phyloP scores from a whole-genome alignment of 2,888 invertebrate species.

The Leptopilina syphax region DNA sequence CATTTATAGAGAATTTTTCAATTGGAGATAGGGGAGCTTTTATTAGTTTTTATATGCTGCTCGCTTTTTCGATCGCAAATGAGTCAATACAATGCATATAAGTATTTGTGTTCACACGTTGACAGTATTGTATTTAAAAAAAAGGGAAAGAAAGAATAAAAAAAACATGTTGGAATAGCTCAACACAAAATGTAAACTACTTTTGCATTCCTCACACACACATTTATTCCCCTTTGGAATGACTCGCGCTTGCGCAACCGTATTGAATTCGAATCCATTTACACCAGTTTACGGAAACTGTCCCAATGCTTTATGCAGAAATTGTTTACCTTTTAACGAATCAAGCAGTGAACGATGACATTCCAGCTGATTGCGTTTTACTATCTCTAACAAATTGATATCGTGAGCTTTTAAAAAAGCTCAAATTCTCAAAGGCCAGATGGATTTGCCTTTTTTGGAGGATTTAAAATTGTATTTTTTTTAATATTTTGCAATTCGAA shows the following conservation, averaged over 20 bases:
- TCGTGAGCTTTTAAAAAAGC: conserved; percentile 25
- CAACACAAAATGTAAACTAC: background rate
- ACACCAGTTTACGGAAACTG: conserved; percentile 35
- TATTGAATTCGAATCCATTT: conserved; percentile 61
- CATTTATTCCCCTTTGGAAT: background rate
- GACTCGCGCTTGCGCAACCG: conserved; percentile 65
- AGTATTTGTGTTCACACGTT: conserved; percentile 9
- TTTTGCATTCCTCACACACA: conserved; percentile 20
- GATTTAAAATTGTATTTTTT: background rate
- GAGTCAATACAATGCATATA: conserved; percentile 20
- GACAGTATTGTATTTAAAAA: conserved; percentile 18
- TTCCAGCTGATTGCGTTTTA: conserved; percentile 14
- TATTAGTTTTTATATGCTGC: background rate
- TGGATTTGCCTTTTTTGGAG: background rate
- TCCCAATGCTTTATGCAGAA: conserved; percentile 32
- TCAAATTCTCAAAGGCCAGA: conserved; percentile 17
- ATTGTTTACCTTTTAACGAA: conserved; percentile 39
- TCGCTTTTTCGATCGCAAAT: conserved; percentile 3
- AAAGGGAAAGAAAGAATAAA: background rate
- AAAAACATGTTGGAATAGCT: background rate
- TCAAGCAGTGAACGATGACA: conserved; percentile 17
- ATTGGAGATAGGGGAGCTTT: background rate
- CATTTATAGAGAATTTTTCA: background rate
- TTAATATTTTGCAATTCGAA: background rate
- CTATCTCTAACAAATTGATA: background rate